Conservation (phyloP, 2,888 invertebrate species). For the Drosophila stalkeri region DNA sequence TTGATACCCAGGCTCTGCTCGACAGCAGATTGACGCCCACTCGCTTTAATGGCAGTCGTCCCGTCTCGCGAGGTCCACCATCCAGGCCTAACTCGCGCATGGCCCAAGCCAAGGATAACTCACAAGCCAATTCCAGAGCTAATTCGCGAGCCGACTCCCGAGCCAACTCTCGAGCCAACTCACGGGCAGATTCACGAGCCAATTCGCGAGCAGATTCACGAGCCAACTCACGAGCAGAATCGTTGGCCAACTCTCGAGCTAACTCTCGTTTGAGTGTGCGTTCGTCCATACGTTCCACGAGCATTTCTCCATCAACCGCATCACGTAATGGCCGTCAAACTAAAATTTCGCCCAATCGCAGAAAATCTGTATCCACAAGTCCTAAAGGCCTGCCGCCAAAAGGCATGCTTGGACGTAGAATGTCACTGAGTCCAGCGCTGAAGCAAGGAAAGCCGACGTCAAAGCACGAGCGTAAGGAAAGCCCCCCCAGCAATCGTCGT, state of each 20-base stretch:
- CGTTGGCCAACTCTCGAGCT: constrained; percentile 68
- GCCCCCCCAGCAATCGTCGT: constrained; percentile 23
- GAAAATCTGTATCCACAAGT: constrained; percentile 81
- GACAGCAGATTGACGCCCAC: constrained; percentile 57
- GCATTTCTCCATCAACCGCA: constrained; percentile 63
- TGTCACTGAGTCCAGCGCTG: constrained; percentile 75
- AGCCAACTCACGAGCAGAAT: constrained; percentile 66
- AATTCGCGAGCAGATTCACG: constrained; percentile 22
- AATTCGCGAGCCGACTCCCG: constrained; percentile 68
- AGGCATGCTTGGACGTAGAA: constrained; percentile 49
- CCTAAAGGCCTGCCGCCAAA: constrained; percentile 48
- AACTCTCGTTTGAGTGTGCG: constrained; percentile 75
- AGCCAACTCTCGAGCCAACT: constrained; percentile 64
- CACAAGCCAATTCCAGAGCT: constrained; percentile 52
- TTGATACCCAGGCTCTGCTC: constrained; percentile 45
- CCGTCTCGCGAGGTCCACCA: constrained; percentile 69
- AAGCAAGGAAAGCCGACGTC: constrained; percentile 29
- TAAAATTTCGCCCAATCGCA: constrained; percentile 56
- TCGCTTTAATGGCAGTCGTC: constrained; percentile 62
- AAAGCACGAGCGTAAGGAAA: constrained; percentile 32
- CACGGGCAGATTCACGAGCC: constrained; percentile 68
- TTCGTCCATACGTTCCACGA: constrained; percentile 67
- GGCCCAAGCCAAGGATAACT: constrained; percentile 66
- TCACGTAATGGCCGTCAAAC: constrained; percentile 64
- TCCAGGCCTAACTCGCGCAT: constrained; percentile 72